Evolutionary conservation across 2,888 invertebrate species (phyloP).

Genomic region (Myopa tessellatipennis): DNA sequence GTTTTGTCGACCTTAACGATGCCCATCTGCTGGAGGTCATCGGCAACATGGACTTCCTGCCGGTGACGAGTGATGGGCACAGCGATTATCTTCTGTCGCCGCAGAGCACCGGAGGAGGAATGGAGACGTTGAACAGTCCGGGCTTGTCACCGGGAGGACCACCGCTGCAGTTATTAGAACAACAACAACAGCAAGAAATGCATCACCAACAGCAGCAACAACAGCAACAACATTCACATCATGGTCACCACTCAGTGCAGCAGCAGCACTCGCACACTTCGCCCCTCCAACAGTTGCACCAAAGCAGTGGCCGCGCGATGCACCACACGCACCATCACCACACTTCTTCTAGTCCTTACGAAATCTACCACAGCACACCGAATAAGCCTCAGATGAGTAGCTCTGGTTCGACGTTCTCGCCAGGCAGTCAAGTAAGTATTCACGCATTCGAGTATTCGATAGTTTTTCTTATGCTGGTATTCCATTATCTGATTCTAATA

Average conservation of each 20-base stretch:
- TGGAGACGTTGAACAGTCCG: constrained; percentile 55
- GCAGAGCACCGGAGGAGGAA: constrained; percentile 51
- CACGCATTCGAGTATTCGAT: neutral
- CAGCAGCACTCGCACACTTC: constrained; percentile 46
- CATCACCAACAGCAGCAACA: constrained; percentile 48
- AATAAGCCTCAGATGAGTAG: constrained; percentile 62
- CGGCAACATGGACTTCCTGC: constrained; percentile 78
- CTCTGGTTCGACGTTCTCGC: constrained; percentile 72
- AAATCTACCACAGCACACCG: constrained; percentile 67
- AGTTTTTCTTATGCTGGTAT: neutral
- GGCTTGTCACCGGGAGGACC: constrained; percentile 58
- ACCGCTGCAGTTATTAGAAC: constrained; percentile 63
- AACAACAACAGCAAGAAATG: constrained; percentile 55
- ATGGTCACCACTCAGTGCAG: constrained; percentile 45
- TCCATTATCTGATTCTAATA: neutral
- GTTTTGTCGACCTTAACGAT: constrained; percentile 86
- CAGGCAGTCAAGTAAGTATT: constrained; percentile 72
- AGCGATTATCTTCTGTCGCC: constrained; percentile 61
- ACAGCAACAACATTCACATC: constrained; percentile 46
- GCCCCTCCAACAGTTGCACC: constrained; percentile 41
- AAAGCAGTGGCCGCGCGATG: constrained; percentile 42
- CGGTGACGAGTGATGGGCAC: constrained; percentile 50
- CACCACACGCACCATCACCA: constrained; percentile 53
- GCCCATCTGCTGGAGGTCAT: constrained; percentile 83
- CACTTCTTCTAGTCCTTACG: constrained; percentile 65